Evolutionary conservation across 1,140 invertebrate genomes (phyloP).

Genomic region (Hydropsyche tenuis): DNA sequence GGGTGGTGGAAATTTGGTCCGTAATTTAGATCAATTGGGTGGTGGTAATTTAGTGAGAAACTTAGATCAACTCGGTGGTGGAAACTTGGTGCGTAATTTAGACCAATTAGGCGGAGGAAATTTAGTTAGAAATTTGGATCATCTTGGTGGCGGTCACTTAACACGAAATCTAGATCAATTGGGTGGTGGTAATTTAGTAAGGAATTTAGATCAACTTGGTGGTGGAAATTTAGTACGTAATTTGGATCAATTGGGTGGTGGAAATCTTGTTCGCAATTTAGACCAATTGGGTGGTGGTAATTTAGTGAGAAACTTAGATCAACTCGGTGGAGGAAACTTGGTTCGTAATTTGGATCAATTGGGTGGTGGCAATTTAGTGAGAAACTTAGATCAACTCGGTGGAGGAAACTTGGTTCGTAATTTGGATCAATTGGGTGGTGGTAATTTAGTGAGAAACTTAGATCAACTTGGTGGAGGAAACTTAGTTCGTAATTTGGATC

Average conservation of each 20-base stretch:
- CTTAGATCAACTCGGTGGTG: conserved; percentile 51
- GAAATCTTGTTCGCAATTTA: conserved; percentile 57
- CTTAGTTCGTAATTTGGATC: conserved; percentile 55
- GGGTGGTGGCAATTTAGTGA: conserved; percentile 52
- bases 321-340: conserved; percentile 60
- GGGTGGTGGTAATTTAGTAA: conserved; percentile 57
- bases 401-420: conserved; percentile 60
- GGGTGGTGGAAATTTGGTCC: conserved; percentile 52
- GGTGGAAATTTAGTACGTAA: conserved; percentile 58
- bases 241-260: conserved; percentile 59
- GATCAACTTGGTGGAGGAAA: conserved; percentile 53
- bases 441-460: conserved; percentile 52
- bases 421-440: conserved; percentile 53
- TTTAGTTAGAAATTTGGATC: conserved; percentile 58
- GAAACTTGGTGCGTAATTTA: conserved; percentile 52
- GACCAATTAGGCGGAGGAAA: conserved; percentile 61
- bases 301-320: conserved; percentile 58
- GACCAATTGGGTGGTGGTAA: conserved; percentile 60
- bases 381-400: conserved; percentile 57
- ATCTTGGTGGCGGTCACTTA: conserved; percentile 59
- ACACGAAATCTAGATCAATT: conserved; percentile 56
- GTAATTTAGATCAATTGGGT: conserved; percentile 53
- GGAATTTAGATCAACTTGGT: conserved; percentile 56
- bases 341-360: conserved; percentile 55
- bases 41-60: conserved; percentile 52